Evolutionary conservation across 2,888 invertebrate species (phyloP), one percentile per base, ranked within the genome.

Genomic region (Resseliella maxima): DNA sequence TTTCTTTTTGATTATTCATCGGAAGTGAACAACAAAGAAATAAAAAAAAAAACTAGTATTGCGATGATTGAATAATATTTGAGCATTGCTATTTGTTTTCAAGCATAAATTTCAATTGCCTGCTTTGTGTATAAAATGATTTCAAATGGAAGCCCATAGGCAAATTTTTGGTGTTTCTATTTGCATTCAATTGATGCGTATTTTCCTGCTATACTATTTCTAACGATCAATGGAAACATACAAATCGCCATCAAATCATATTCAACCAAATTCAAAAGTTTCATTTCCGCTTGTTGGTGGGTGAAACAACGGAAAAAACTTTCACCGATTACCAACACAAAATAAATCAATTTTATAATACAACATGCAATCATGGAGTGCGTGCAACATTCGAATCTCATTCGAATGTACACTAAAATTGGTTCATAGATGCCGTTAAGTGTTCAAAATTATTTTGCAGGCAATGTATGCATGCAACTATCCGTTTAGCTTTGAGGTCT

Each of bases 61-160:
- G 83, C 21, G 38, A 10, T 38, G 83, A 83, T 83, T 83, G 83
- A 83, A 83, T 83, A 38, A 38, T 38, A 83, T 83, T 83, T 38
- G 38, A 38, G 8, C 83, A 38, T 72, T 81, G n/a, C 10, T 83
- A 83, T 83, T 83, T 83, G 38, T n/a, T n/a, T n/a, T 83, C 83
- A 24, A 83, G 83, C 38, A 38, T 38, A 27, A 83, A 83, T 38
- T n/a, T 83, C 24, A 83, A 83, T 27, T 21, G 83, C 38, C 24
- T 36, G 38, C 83, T 36, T 8, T 83, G 83, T 41, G 41, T 41
- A 12, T n/a, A 41, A 38, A 38, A 83, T 83, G 31, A n/a, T 38
- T 38, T 38, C n/a, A 83, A 83, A n/a, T n/a, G 38, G 24, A 21
- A 21, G 24, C 8, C 83, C 38, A 38, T 38, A n/a, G 83, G 83